Percentiles rank a stretch among this genome's conserved stretches.
Evolutionary conservation across 2,797 vertebrate genomes (phyloP).

Genomic region (Sus cebifrons): DNA sequence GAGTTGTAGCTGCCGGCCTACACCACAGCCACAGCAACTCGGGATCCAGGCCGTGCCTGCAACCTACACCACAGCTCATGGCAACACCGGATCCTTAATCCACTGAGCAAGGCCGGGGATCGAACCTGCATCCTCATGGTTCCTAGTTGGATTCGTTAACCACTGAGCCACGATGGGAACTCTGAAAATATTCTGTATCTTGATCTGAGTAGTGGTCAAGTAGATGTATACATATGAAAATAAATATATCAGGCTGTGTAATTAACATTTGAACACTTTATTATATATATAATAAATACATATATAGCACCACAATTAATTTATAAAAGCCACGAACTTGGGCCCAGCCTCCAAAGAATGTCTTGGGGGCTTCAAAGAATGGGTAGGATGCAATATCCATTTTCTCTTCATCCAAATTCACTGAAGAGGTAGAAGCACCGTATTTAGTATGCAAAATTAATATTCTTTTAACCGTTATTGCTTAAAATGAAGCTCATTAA

Average conservation of each 20-base stretch:
- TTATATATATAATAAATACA: background rate
- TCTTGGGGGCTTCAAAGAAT: background rate
- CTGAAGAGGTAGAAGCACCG: background rate
- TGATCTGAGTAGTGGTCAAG: background rate
- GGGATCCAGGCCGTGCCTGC: too few relatives aligned
- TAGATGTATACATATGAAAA: background rate
- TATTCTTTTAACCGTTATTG: background rate
- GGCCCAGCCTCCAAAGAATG: background rate
- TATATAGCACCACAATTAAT: background rate
- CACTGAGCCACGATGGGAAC: too few relatives aligned
- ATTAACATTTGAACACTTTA: background rate
- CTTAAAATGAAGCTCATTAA: background rate
- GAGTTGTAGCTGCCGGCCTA: too few relatives aligned
- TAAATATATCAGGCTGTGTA: background rate
- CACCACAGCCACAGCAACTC: too few relatives aligned
- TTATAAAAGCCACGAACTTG: constrained; percentile 16
- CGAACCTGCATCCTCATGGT: too few relatives aligned
- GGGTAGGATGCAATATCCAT: background rate
- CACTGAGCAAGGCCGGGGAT: too few relatives aligned
- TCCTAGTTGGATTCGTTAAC: too few relatives aligned
- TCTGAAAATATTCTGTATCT: background rate
- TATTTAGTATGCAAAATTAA: constrained; percentile 29
- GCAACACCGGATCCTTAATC: too few relatives aligned
- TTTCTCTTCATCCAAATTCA: background rate
- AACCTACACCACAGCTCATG: too few relatives aligned